Conservation (phyloP, 2,797 vertebrate genomes). For the Myiothlypis coronata region DNA sequence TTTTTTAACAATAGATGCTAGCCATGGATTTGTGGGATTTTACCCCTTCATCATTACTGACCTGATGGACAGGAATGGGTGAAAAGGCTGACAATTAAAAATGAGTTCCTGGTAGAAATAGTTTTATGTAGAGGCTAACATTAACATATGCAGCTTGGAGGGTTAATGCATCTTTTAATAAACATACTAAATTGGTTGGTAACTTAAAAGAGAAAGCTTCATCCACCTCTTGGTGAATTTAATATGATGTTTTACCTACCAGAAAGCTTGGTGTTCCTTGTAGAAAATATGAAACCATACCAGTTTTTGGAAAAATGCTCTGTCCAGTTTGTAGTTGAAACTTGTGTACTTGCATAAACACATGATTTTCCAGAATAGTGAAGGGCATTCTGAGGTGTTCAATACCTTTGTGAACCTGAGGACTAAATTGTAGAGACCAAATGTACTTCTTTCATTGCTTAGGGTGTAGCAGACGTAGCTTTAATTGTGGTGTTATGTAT, state of each 20-base stretch:
- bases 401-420: neutral
- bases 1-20: neutral
- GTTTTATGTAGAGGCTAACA: neutral
- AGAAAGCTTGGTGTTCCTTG: neutral
- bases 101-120: neutral
- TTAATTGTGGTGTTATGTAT: neutral
- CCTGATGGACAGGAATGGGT: neutral
- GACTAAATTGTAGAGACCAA: neutral
- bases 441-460: neutral
- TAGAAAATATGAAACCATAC: neutral
- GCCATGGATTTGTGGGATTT: constrained; percentile 3
- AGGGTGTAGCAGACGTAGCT: neutral
- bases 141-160: neutral
- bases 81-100: neutral
- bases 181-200: neutral
- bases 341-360: neutral
- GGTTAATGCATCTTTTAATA: neutral
- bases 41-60: neutral
- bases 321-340: neutral
- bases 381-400: neutral
- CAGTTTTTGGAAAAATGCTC: neutral
- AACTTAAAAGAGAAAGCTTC: neutral
- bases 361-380: neutral
- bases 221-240: neutral
- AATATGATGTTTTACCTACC: neutral